phyloP scores from a whole-genome alignment of 2,888 invertebrate genomes.

The Scaptomyza tumidula region DNA sequence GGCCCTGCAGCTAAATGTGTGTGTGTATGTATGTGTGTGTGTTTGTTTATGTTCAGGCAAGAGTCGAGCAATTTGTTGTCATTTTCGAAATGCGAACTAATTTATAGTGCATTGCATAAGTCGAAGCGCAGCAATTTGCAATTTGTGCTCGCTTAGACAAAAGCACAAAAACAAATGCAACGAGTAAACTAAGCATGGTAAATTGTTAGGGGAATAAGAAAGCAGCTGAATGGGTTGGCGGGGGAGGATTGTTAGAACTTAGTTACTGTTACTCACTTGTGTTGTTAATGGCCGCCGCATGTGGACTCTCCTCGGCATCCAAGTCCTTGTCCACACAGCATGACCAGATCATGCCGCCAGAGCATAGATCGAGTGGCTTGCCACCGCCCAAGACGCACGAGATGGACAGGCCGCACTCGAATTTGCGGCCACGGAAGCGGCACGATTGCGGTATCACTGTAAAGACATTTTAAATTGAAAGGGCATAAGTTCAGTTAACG shows the following conservation, averaged over 20 bases:
- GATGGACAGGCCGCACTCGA: constrained; percentile 95
- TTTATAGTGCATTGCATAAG: constrained; percentile 79
- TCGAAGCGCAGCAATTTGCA: constrained; percentile 73
- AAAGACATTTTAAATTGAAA: constrained; percentile 80
- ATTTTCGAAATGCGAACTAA: constrained; percentile 78
- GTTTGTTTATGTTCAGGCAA: constrained; percentile 39
- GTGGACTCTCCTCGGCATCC: constrained; percentile 85
- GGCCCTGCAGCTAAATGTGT: constrained; percentile 22
- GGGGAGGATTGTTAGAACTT: constrained; percentile 44
- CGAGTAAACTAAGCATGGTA: constrained; percentile 20
- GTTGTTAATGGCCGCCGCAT: constrained; percentile 90
- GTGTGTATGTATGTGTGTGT: constrained; percentile 23
- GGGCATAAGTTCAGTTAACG: constrained; percentile 41
- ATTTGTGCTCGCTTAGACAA: constrained; percentile 41
- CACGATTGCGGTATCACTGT: constrained; percentile 95
- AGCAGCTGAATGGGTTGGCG: constrained; percentile 14
- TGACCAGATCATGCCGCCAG: constrained; percentile 97
- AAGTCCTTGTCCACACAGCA: constrained; percentile 93
- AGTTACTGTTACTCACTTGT: constrained; percentile 90
- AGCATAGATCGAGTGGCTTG: constrained; percentile 94
- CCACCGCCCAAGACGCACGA: constrained; percentile 95
- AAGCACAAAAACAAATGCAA: constrained; percentile 39
- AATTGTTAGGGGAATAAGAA: constrained; percentile 4
- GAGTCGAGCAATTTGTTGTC: constrained; percentile 72
- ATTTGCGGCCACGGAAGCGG: constrained; percentile 93